These are phyloP conservation scores for Bradynema listronoti DNA, from an alignment of 1,140 invertebrate species.

Conservation along the genomic window DNA sequence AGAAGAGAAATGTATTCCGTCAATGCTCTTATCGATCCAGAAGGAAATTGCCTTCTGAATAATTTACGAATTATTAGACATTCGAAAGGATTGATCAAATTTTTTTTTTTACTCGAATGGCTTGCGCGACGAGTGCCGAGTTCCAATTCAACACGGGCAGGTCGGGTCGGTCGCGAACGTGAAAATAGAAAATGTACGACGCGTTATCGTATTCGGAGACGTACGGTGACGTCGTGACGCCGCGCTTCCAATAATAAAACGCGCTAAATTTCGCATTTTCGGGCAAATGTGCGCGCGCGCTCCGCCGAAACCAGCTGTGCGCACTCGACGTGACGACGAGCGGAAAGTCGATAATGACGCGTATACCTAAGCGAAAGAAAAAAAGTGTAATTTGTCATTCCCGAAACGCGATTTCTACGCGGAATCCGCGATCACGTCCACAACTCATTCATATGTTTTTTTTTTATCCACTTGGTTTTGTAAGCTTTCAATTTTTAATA, in stretches of 20 bases:
- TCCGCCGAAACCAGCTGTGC: constrained; percentile 49
- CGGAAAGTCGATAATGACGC: constrained; percentile 40
- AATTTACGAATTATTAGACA: not conserved
- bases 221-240: constrained; percentile 24
- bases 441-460: too few relatives aligned
- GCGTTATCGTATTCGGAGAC: constrained; percentile 35
- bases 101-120: constrained; percentile 21
- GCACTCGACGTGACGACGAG: constrained; percentile 48
- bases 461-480: not conserved
- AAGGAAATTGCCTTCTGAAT: constrained; percentile 33
- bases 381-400: too few relatives aligned
- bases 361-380: constrained; percentile 5
- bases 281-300: constrained; percentile 30
- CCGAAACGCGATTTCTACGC: too few relatives aligned
- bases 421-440: too few relatives aligned
- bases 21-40: constrained; percentile 38
- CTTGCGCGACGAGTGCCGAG: constrained; percentile 22
- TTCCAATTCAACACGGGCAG: constrained; percentile 37
- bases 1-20: constrained; percentile 39
- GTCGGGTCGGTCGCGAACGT: constrained; percentile 31
- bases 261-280: constrained; percentile 39
- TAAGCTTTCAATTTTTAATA: too few relatives aligned
- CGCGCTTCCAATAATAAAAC: constrained; percentile 48
- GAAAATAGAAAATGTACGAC: constrained; percentile 30
- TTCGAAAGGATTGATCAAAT: not conserved